These are phyloP conservation scores for Anisognathus igniventris DNA, from an alignment of 2,797 vertebrate genomes.

Conservation along the genomic window DNA sequence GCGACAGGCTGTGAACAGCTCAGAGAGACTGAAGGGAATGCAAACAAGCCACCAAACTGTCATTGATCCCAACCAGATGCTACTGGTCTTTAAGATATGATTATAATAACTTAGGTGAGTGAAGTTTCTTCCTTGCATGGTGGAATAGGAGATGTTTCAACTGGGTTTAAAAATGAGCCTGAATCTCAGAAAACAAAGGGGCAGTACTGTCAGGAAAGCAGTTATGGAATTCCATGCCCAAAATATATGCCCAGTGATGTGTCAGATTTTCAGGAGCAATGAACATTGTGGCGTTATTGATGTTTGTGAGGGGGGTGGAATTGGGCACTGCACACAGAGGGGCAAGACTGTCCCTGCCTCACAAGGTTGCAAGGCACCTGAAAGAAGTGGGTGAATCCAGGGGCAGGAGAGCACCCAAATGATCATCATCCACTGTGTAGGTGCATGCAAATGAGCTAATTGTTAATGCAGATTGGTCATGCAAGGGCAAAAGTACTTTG, in stretches of 20 bases:
- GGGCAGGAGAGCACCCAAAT: background rate
- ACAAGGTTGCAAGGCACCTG: background rate
- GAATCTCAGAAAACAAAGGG: background rate
- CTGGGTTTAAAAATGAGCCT: background rate
- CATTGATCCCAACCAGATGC: background rate
- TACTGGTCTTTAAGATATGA: background rate
- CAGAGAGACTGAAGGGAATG: background rate
- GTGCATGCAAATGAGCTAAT: background rate
- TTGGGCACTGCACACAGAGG: fast-evolving
- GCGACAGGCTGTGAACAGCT: background rate
- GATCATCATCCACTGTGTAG: background rate
- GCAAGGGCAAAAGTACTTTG: background rate
- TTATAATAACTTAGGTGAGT: background rate
- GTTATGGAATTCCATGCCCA: background rate
- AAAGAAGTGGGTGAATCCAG: background rate
- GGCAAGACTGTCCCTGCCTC: fast-evolving
- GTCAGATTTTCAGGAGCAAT: background rate
- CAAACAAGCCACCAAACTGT: background rate
- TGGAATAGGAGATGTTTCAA: background rate
- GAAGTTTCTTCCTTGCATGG: background rate
- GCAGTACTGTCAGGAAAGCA: fast-evolving
- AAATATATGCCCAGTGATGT: background rate
- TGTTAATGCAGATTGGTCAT: background rate
- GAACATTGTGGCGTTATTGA: background rate
- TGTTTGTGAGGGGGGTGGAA: background rate